Percentiles rank a stretch among this genome's conserved stretches.
Evolutionary conservation across 2,888 invertebrate genomes (phyloP).

Genomic region (Folsomia manolachei): DNA sequence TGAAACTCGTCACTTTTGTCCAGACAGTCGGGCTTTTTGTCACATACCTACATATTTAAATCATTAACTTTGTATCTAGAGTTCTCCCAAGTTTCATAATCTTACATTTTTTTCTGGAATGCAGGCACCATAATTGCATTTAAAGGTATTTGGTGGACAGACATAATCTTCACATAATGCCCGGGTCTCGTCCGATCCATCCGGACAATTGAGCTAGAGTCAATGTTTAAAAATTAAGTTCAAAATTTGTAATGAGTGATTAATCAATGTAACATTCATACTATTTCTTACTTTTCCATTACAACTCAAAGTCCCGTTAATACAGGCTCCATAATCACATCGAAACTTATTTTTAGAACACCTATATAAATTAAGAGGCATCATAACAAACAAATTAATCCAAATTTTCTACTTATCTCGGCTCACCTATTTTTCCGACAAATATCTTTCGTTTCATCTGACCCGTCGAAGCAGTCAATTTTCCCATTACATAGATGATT

Average conservation of each 20-base stretch:
- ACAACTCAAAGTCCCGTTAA: conserved; percentile 27
- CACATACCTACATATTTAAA: conserved; percentile 35
- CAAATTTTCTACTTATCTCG: no score
- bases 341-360: conserved; percentile 44
- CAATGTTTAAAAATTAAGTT: background rate
- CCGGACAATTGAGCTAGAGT: conserved; percentile 36
- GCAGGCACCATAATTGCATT: conserved; percentile 46
- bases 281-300: conserved; percentile 42
- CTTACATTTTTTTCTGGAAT: conserved; percentile 38
- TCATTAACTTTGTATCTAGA: background rate
- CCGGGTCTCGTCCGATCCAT: conserved; percentile 45
- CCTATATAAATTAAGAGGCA: conserved; percentile 16
- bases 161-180: conserved; percentile 38
- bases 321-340: conserved; percentile 45
- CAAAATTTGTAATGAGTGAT: background rate
- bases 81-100: background rate
- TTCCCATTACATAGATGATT: conserved; percentile 41
- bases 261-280: no score
- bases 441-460: conserved; percentile 45
- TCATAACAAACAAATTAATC: background rate
- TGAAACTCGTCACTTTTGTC: conserved; percentile 42
- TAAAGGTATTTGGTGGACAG: conserved; percentile 41
- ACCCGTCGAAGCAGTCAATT: conserved; percentile 40
- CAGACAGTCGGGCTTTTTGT: conserved; percentile 38
- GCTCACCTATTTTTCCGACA: conserved; percentile 44